Evolutionary conservation across 2,888 invertebrate species (phyloP), one percentile per base, ranked within the genome.

Genomic region (Seira ritae): DNA sequence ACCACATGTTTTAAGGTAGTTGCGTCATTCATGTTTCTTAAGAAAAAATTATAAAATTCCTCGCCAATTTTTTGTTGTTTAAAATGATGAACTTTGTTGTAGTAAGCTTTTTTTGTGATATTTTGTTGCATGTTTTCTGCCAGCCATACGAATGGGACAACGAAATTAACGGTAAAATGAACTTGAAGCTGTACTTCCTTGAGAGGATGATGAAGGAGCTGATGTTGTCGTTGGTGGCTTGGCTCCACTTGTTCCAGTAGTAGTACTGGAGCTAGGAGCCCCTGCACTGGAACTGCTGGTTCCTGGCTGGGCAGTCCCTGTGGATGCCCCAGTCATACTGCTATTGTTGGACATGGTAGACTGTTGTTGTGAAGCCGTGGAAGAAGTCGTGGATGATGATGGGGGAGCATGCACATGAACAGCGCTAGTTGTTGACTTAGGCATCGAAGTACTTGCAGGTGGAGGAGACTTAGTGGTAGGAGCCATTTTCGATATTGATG

Each of bases 281-380:
- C 46, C 22, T 24, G 65, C 62, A 1, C 55, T 8, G 1, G 70
- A 50, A n/a, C 69, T 31, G 55, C n/a, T 12, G 17, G 55, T 3
- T n/a, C 55, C 55, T 8, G 55, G 6, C 12, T 31, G 31, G 17
- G 55, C 55, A 20, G 80, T 46, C 60, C 80, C 90, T 37, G 90
- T 91, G 89, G 89, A 31, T 88, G 90, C 72, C 87, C 90, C 70
- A 89, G 90, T 85, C 85, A 87, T 72, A 86, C 90, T 23, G 89
- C 90, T 24, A 88, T 89, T 73, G 89, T 90, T 89, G 88, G 90
- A 87, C 88, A 84, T 84, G 86, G 84, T 77, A 24, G 77, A 50
- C 78, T 31, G 31, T 31, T 31, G 31, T 31, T 55, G 55, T 55
- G 55, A n/a, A 75, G 79, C 88, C 88, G 89, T 89, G 87, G 80